Evolutionary conservation across 2,797 vertebrate genomes (phyloP), one percentile per base, ranked within the genome.

Genomic region (Onychomys leucogaster): DNA sequence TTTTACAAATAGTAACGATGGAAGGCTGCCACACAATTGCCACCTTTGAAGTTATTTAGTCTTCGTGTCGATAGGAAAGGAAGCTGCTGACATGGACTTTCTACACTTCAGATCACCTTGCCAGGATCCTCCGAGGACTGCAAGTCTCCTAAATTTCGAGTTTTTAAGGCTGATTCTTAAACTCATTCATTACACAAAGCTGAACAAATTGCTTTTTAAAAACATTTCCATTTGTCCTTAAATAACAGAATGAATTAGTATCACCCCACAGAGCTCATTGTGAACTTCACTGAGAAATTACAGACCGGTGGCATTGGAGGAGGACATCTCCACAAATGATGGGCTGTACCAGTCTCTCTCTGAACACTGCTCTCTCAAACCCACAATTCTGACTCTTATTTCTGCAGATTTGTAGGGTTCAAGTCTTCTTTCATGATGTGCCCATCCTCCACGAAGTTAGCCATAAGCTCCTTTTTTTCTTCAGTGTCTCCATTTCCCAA

Each of bases 401-500:
- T 83, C 83, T 76, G 83, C 63, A 85, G 57, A 61, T 8, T 89
- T 83, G 29, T 19, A 43, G 55, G 57, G 57, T 63, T 91, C 65
- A 6, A 13, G 10, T 63, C 34, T 90, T n/a, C 49, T 87, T 37
- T 78, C 77, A 80, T 7, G 14, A 91, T 34, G 32, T 29, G 23
- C 90, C 37, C 69, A 76, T 69, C 84, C 67, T 65, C 59, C 61
- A 25, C 3, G 63, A 80, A 83, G 37, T 80, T 89, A 85, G 67
- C 90, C 52, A 82, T 14, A 23, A 23, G 67, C 49, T 17, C 27
- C 21, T 92, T 83, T 63, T 83, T 96, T 91, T 81, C 76, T 93
- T 85, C 82, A 81, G 57, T 57, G 3, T 71, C 87, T 94, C 90
- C 71, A 4, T 27, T 94, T 95, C 87, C 95, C 93, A 95, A 94